These are phyloP conservation scores for Hoplodrina ambigua DNA, from an alignment of 2,888 invertebrate genomes.

Conservation along the genomic window DNA sequence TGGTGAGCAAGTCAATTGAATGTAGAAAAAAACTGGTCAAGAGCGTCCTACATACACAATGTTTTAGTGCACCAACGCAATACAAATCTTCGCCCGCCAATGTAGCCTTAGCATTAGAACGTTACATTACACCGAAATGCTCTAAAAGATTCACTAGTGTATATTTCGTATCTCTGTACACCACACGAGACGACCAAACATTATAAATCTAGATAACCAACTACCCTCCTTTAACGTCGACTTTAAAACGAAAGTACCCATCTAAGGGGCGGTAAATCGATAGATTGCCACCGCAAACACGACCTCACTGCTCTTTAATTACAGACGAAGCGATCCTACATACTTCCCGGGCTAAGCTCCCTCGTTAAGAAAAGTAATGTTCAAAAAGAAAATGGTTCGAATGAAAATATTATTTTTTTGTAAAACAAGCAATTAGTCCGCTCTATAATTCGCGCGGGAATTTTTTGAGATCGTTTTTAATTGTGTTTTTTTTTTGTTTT, in stretches of 20 bases:
- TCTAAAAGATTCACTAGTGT: no score
- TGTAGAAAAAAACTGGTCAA: no score
- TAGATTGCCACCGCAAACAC: conserved; percentile 52
- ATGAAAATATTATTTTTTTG: conserved; percentile 55
- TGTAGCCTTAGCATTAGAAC: no score
- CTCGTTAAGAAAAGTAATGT: conserved; percentile 64
- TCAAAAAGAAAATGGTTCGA: conserved; percentile 37
- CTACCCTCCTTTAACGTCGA: conserved; percentile 36
- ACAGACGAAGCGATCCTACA: conserved; percentile 47
- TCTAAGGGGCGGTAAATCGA: conserved; percentile 50
- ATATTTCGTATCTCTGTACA: conserved; percentile 13
- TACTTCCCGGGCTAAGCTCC: conserved; percentile 38
- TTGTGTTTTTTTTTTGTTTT: conserved; percentile 34
- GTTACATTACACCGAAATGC: no score
- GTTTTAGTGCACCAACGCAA: no score
- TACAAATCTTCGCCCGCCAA: no score
- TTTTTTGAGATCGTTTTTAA: conserved; percentile 44
- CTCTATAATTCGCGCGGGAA: conserved; percentile 42
- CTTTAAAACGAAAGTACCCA: conserved; percentile 57
- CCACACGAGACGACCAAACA: neutral
- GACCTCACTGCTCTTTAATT: conserved; percentile 48
- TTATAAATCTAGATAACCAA: conserved; percentile 48
- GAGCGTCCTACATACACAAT: no score
- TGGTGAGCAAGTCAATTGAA: no score
- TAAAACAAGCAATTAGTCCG: conserved; percentile 58